Percentiles rank a stretch among this genome's conserved stretches.
These are phyloP conservation scores for Anadara kagoshimensis DNA, from an alignment of 1,140 invertebrate species.

Conservation along the genomic window DNA sequence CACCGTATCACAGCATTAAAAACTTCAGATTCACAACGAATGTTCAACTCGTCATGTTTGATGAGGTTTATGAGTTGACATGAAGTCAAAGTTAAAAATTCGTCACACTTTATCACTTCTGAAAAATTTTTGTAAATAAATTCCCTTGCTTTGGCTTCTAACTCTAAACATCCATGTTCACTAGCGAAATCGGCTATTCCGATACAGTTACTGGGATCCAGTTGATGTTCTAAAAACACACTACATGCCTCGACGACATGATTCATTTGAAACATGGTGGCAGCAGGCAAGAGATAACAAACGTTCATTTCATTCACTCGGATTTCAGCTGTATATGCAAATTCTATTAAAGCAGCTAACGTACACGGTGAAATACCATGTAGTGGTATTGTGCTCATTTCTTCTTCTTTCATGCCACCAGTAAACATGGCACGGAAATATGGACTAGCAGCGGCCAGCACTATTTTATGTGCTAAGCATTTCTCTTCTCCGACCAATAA, in stretches of 20 bases:
- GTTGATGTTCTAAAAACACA: slow-evolving; percentile 89
- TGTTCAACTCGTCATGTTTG: slow-evolving; percentile 90
- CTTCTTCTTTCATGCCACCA: slow-evolving; percentile 91
- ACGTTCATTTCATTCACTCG: slow-evolving; percentile 92
- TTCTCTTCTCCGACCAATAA: slow-evolving; percentile 65
- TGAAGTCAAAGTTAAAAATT: slow-evolving; percentile 88
- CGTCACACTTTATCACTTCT: slow-evolving; percentile 91
- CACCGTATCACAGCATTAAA: slow-evolving; percentile 94
- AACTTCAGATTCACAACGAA: slow-evolving; percentile 90
- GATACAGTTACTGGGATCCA: slow-evolving; percentile 94
- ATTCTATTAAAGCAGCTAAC: slow-evolving; percentile 88
- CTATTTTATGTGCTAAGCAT: slow-evolving; percentile 70
- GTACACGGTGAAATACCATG: slow-evolving; percentile 91
- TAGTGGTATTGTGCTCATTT: slow-evolving; percentile 88
- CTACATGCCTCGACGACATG: slow-evolving; percentile 94
- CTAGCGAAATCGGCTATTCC: slow-evolving; percentile 94
- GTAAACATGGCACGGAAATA: slow-evolving; percentile 96
- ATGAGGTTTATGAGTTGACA: slow-evolving; percentile 87
- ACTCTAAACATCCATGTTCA: slow-evolving; percentile 88
- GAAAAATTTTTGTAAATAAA: slow-evolving; percentile 93
- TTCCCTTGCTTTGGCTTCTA: slow-evolving; percentile 89
- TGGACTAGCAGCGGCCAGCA: slow-evolving; percentile 70
- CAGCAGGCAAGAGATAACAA: slow-evolving; percentile 90
- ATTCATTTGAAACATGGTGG: slow-evolving; percentile 94
- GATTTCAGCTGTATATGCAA: slow-evolving; percentile 93